Evolutionary conservation across 2,797 vertebrate species (phyloP).

Genomic region (Gastrophryne carolinensis): DNA sequence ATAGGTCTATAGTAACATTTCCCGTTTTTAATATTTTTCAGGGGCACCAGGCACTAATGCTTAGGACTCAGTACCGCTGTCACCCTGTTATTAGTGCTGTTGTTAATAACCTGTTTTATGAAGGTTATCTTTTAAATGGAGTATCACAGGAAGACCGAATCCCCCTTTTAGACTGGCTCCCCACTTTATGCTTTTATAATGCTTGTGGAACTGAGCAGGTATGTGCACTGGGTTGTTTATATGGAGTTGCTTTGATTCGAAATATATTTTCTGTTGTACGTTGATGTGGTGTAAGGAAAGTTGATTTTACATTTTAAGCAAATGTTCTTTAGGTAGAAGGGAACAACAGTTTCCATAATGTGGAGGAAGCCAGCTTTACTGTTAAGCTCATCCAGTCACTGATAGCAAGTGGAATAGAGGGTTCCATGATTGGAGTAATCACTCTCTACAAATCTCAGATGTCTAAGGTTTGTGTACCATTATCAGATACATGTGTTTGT

Average conservation of each 20-base stretch:
- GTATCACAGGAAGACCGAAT: conserved; percentile 62
- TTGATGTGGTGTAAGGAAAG: too few relatives aligned
- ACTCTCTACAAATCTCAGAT: conserved; percentile 77
- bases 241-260: background rate
- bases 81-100: conserved; percentile 73
- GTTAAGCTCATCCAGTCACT: conserved; percentile 72
- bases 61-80: conserved; percentile 76
- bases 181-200: conserved; percentile 73
- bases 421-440: conserved; percentile 70
- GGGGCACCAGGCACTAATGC: conserved; percentile 66
- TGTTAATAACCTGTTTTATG: conserved; percentile 71
- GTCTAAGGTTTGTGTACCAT: conserved; percentile 66
- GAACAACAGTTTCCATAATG: conserved; percentile 74
- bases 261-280: too few relatives aligned
- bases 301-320: too few relatives aligned
- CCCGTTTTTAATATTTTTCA: conserved; percentile 51
- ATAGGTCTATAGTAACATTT: too few relatives aligned
- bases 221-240: background rate
- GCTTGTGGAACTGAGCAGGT: conserved; percentile 71
- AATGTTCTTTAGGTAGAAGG: conserved; percentile 66
- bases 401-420: conserved; percentile 65
- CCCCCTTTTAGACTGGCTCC: conserved; percentile 71
- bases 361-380: conserved; percentile 70
- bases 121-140: conserved; percentile 64
- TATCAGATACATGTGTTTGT: too few relatives aligned